Percentiles rank a stretch among this genome's conserved stretches.
Evolutionary conservation across 2,888 invertebrate genomes (phyloP).

Genomic region (Watsonalla cultraria): DNA sequence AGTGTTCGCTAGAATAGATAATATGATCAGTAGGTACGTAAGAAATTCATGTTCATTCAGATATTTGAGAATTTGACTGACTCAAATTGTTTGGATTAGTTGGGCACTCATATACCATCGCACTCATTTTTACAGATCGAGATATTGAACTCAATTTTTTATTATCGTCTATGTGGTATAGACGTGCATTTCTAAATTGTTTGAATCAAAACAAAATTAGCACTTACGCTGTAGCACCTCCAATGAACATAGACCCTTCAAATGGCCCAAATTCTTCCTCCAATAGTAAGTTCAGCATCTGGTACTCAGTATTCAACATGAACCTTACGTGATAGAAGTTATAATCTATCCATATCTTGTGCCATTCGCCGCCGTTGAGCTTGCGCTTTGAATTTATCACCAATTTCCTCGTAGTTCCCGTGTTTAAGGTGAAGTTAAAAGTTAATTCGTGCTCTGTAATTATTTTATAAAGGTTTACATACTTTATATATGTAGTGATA

Average conservation of each 20-base stretch:
- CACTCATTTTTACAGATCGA: no score
- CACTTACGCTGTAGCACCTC: constrained; percentile 93
- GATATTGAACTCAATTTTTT: no score
- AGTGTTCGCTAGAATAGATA: constrained; percentile 81
- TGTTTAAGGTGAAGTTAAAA: constrained; percentile 93
- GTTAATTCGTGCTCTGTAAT: constrained; percentile 87
- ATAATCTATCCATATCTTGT: constrained; percentile 97
- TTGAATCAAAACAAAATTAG: neutral
- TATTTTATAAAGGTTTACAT: neutral
- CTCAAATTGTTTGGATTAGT: no score
- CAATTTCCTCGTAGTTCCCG: constrained; percentile 88
- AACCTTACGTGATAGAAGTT: constrained; percentile 95
- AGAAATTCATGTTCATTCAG: no score
- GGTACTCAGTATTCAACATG: constrained; percentile 93
- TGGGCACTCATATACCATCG: no score
- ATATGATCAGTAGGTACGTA: no score
- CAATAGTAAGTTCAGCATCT: constrained; percentile 90
- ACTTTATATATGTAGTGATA: no score
- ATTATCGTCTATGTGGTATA: neutral
- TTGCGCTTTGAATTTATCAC: constrained; percentile 90
- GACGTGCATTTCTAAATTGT: no score
- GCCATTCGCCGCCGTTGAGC: constrained; percentile 96
- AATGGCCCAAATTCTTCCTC: constrained; percentile 95
- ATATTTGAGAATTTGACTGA: no score
- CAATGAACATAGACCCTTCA: constrained; percentile 96